Percentiles rank a stretch among this genome's conserved stretches.
phyloP scores from a whole-genome alignment of 1,140 invertebrate genomes.

The Subanguina moxae region DNA sequence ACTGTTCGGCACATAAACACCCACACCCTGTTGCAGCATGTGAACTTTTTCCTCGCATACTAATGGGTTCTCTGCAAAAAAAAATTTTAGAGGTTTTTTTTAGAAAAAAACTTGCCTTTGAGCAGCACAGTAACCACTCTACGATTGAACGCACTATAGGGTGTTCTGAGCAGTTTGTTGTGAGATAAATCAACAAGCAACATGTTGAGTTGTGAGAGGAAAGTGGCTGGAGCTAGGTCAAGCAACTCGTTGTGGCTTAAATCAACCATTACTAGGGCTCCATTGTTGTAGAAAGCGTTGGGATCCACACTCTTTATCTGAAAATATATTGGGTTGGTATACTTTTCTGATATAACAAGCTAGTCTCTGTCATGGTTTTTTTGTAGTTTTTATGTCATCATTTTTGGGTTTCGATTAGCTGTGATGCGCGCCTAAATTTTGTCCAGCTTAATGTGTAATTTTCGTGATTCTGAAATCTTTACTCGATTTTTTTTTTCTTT shows the following conservation, averaged over 20 bases:
- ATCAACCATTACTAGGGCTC: slow-evolving; percentile 53
- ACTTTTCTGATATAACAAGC: no score
- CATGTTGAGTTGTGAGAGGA: slow-evolving; percentile 52
- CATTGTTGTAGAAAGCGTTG: slow-evolving; percentile 51
- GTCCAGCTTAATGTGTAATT: no score
- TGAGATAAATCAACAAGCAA: slow-evolving; percentile 50
- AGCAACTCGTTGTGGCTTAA: slow-evolving; percentile 53
- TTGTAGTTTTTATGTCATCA: no score
- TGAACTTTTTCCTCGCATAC: slow-evolving; percentile 56
- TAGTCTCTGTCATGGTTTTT: no score
- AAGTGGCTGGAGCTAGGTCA: slow-evolving; percentile 53
- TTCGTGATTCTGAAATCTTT: no score
- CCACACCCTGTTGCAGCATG: slow-evolving; percentile 56
- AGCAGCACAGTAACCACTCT: slow-evolving; percentile 56
- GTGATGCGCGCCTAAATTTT: no score
- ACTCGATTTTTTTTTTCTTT: no score
- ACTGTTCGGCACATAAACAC: slow-evolving; percentile 49
- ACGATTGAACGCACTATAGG: slow-evolving; percentile 54
- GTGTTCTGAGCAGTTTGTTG: slow-evolving; percentile 52
- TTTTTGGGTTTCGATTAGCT: no score
- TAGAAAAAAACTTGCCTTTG: slow-evolving; percentile 40
- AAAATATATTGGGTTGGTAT: slow-evolving; percentile 8
- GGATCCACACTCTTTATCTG: slow-evolving; percentile 50
- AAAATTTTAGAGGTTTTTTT: neutral
- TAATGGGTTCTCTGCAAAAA: slow-evolving; percentile 53